Percentiles rank a stretch among this genome's conserved stretches.
These are phyloP conservation scores for Mus minutoides DNA, from an alignment of 2,797 vertebrate genomes.

Conservation along the genomic window DNA sequence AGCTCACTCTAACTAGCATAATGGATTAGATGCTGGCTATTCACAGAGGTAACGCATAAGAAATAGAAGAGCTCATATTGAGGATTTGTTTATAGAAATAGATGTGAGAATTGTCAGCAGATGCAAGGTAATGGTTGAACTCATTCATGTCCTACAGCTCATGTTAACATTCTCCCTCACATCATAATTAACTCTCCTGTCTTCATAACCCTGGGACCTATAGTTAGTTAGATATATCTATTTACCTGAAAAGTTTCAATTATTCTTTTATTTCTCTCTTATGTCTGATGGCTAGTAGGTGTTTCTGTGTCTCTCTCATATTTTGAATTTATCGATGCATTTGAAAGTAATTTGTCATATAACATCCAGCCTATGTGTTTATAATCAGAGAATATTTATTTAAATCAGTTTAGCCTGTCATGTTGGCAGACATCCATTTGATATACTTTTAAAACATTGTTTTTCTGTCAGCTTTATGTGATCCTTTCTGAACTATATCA, in stretches of 20 bases:
- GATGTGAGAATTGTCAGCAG: background rate
- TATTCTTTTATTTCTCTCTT: background rate
- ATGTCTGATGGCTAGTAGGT: background rate
- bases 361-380: background rate
- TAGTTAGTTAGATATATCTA: background rate
- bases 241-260: background rate
- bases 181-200: background rate
- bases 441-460: conserved; percentile 35
- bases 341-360: conserved; percentile 7
- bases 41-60: background rate
- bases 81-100: background rate
- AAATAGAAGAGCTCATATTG: background rate
- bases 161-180: background rate
- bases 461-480: conserved; percentile 53
- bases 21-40: background rate
- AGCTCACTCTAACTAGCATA: background rate
- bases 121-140: background rate
- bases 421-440: conserved; percentile 45
- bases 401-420: background rate
- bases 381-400: conserved; percentile 50
- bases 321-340: background rate
- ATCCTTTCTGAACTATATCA: conserved; percentile 55
- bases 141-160: background rate
- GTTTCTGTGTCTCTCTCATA: background rate
- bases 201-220: background rate